Conservation (phyloP, 2,113 vertebrate species). For the Chamaea fasciata region DNA sequence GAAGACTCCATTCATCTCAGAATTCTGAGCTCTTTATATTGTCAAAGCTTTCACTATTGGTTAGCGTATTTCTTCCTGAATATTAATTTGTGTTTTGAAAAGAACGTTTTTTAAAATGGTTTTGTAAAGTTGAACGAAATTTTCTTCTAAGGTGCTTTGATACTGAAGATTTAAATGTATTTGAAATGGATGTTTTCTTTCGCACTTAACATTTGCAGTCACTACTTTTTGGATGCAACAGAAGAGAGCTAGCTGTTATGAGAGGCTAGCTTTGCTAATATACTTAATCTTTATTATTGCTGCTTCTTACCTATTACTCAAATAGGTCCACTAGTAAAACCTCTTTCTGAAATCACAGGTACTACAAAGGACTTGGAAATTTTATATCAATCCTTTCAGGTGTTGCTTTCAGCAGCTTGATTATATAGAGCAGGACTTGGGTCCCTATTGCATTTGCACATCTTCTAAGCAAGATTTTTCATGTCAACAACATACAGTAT, state of each 20-base stretch:
- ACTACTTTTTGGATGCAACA: neutral
- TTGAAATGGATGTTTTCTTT: neutral
- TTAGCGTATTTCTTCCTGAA: slow-evolving; percentile 7
- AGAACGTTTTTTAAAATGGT: neutral
- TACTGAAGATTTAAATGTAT: neutral
- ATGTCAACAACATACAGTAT: neutral
- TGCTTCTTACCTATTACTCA: neutral
- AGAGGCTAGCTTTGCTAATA: neutral
- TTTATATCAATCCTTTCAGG: neutral
- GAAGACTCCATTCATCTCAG: neutral
- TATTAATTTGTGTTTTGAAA: slow-evolving; percentile 7
- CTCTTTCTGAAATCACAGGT: neutral
- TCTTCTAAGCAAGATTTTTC: neutral
- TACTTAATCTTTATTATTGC: neutral
- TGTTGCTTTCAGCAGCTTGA: neutral
- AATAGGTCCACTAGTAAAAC: neutral
- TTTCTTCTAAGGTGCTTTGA: neutral
- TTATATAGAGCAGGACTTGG: neutral
- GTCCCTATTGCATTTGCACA: neutral
- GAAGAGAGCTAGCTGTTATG: neutral
- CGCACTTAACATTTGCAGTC: neutral
- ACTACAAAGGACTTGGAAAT: neutral
- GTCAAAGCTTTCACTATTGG: slow-evolving; percentile 34
- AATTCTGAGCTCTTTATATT: slow-evolving; percentile 18
- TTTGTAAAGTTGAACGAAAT: neutral